Evolutionary conservation across 2,113 vertebrate species (phyloP).

Genomic region (Mesocricetus auratus): DNA sequence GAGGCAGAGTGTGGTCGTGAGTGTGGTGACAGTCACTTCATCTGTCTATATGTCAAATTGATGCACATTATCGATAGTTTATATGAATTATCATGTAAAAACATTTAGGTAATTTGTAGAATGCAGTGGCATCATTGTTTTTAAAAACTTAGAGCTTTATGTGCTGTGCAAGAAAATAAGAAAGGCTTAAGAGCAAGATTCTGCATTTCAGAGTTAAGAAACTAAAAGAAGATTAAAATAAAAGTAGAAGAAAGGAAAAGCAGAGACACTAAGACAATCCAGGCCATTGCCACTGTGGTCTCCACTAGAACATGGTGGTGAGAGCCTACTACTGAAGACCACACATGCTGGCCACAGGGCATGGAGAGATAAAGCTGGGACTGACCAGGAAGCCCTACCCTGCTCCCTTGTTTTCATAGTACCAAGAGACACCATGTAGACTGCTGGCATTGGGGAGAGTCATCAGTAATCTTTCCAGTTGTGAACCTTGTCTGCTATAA

Average conservation of each 20-base stretch:
- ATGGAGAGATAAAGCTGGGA: neutral
- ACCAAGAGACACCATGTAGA: neutral
- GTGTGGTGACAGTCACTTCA: neutral
- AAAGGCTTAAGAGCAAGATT: conserved; percentile 46
- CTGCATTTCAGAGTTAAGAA: conserved; percentile 32
- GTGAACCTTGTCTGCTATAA: neutral
- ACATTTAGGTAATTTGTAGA: conserved; percentile 28
- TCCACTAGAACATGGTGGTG: neutral
- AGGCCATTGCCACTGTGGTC: neutral
- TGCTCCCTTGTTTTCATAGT: neutral
- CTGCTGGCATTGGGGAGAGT: neutral
- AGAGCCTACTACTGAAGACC: neutral
- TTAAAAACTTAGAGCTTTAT: neutral
- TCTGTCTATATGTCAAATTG: neutral
- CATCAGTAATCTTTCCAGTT: neutral
- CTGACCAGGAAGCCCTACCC: neutral
- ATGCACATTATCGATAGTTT: neutral
- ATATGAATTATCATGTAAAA: conserved; percentile 34
- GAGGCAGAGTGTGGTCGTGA: neutral
- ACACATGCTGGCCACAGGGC: neutral
- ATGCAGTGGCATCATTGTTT: neutral
- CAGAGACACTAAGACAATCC: neutral
- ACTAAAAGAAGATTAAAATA: conserved; percentile 47
- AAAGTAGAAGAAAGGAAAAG: conserved; percentile 51
- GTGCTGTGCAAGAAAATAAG: conserved; percentile 39